Conservation (phyloP, 2,888 invertebrate genomes). For the Reticulitermes lucifugus region DNA sequence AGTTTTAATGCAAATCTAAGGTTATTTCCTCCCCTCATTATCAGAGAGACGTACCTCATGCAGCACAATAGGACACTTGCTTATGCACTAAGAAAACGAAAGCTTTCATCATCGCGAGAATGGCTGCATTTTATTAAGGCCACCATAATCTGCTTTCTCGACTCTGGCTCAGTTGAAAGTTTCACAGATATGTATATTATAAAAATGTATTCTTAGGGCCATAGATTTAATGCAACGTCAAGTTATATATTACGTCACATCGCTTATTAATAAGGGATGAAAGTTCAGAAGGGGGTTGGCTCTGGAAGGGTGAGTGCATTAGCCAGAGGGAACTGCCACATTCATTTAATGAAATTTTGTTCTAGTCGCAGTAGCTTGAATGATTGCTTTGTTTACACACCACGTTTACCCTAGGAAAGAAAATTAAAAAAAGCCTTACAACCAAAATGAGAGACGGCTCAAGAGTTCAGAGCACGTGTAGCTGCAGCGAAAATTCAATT, state of each 20-base stretch:
- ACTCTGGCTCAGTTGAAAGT: not conserved
- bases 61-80: no score
- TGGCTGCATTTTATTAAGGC: no score
- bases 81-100: no score
- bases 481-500: slow-evolving; percentile 16
- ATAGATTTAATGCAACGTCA: slow-evolving; percentile 17
- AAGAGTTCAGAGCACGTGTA: not conserved
- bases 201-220: not conserved
- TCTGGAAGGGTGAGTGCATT: not conserved
- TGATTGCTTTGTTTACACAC: slow-evolving; percentile 45
- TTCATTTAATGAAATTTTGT: slow-evolving; percentile 37
- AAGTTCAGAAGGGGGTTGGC: not conserved
- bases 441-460: slow-evolving; percentile 4
- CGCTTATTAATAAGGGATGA: slow-evolving; percentile 6
- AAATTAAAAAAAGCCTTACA: slow-evolving; percentile 16
- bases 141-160: not conserved
- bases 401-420: slow-evolving; percentile 21
- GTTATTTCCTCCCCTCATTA: no score
- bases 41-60: no score
- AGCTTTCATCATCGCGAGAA: no score
- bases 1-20: no score
- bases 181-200: not conserved
- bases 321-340: slow-evolving; percentile 30
- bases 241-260: slow-evolving; percentile 28
- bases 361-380: not conserved